Percentiles rank a stretch among this genome's conserved stretches.
Evolutionary conservation across 2,797 vertebrate species (phyloP).

Genomic region (Brachymystax lenok): DNA sequence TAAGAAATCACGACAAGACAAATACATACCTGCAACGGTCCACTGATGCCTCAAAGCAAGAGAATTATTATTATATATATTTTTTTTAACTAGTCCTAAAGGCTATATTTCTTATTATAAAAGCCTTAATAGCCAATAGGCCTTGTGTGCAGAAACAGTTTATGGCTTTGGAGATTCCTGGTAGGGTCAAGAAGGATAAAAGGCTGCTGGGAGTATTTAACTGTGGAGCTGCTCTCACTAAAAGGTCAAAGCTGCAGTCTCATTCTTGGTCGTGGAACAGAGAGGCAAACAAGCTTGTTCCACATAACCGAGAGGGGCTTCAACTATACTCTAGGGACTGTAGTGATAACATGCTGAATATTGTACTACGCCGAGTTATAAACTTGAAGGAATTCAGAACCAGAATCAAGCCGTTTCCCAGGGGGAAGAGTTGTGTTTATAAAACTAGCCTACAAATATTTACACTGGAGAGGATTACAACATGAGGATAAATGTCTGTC

Average conservation of each 20-base stretch:
- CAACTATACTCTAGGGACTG: not conserved
- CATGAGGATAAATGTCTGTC: not conserved
- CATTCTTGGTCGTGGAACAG: not conserved
- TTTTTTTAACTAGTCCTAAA: not conserved
- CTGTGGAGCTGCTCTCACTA: not conserved
- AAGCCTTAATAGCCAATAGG: constrained; percentile 1
- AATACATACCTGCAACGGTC: constrained; percentile 7
- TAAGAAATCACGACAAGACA: not conserved
- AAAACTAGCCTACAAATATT: not conserved
- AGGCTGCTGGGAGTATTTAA: constrained; percentile 21
- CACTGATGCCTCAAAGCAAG: not conserved
- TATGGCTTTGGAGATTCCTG: not conserved
- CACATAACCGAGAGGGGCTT: not conserved
- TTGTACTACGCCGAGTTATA: not conserved
- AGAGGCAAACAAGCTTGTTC: not conserved
- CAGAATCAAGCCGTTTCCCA: not conserved
- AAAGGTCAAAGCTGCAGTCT: constrained; percentile 3
- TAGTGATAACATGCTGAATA: not conserved
- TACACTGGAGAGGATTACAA: not conserved
- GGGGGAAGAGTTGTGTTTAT: not conserved
- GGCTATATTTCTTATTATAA: not conserved
- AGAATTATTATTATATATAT: not conserved
- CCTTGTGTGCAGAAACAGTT: not conserved
- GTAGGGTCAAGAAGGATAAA: constrained; percentile 3
- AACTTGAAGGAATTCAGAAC: not conserved